These are phyloP conservation scores for Melinopterus prodromus DNA, from an alignment of 2,888 invertebrate genomes.

Conservation along the genomic window DNA sequence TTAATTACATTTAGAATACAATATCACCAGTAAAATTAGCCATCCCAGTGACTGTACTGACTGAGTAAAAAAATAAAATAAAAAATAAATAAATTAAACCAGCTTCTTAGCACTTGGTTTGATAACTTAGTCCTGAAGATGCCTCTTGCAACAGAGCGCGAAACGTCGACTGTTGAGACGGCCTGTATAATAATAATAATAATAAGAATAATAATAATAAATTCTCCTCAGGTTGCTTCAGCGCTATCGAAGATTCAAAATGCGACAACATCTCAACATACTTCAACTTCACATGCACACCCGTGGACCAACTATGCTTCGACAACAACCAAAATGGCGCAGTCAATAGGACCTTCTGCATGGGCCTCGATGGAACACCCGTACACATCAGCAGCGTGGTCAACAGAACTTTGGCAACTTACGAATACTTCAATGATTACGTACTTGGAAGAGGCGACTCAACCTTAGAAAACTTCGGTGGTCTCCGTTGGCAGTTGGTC, in stretches of 20 bases:
- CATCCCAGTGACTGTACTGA: neutral
- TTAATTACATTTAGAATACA: too few relatives aligned
- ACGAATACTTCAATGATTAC: constrained; percentile 70
- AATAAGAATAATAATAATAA: neutral
- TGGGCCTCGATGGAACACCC: constrained; percentile 49
- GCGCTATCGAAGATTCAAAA: constrained; percentile 66
- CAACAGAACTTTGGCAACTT: constrained; percentile 65
- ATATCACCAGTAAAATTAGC: neutral
- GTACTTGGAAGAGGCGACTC: constrained; percentile 79
- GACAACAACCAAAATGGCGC: constrained; percentile 56
- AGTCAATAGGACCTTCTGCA: constrained; percentile 62
- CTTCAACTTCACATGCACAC: constrained; percentile 63
- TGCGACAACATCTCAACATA: constrained; percentile 66
- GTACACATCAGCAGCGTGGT: constrained; percentile 65
- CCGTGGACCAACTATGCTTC: constrained; percentile 64
- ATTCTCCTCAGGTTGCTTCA: constrained; percentile 68
- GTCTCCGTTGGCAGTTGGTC: constrained; percentile 83
- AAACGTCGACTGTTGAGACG: too few relatives aligned
- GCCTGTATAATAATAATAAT: neutral
- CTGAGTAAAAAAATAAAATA: too few relatives aligned
- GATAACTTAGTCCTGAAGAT: too few relatives aligned
- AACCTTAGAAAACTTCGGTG: constrained; percentile 77
- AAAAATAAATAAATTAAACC: too few relatives aligned
- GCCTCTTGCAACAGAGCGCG: too few relatives aligned
- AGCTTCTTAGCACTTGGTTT: too few relatives aligned